Base-by-base conservation (phyloP, 2,888 invertebrate species). In the Podabrus alpinus region DNA sequence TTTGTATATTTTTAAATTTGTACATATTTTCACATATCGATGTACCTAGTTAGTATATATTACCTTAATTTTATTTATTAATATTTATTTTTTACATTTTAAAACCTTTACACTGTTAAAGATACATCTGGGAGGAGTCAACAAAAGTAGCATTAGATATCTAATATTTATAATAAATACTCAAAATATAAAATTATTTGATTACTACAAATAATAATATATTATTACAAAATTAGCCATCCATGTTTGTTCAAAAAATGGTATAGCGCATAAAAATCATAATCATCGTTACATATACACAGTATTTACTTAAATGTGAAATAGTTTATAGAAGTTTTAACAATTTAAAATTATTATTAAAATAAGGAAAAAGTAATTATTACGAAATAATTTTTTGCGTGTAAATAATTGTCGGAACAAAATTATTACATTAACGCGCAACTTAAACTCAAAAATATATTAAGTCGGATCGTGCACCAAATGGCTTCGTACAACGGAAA, bases 11-110 rank as follows among this genome's bases (percentile, higher is more conserved):
- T 75, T 64, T 75, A 70, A 69, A 75, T 69, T 75, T 75, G 75
- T 75, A 75, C 72, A 79, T 80, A 80, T 75, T 77, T 79, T 79
- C 77, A 80, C 80, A 81, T 81, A 81, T 81, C 80, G 75, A 75
- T 68, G 67, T 75, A 69, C 21, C n/a, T 64, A 69, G 59, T 67
- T 69, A 66, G 66, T 72, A 75, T 75, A 70, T 72, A 66, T 24
- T 66, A 19, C 13, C 15, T 15, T 66, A 66, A 21, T 21, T 66
- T 67, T 67, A 16, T 62, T 62, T 17, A 16, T 17, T 62, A 11
- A 62, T 17, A 74, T 74, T 74, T 64, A 71, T 74, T 74, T 71
- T 69, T 73, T 75, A 69, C 68, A 59, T 59, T 68, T 72, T 69
- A 68, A 69, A 45, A 21, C n/a, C 17, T 62, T 68, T 15, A 72